Base-by-base conservation (phyloP, 2,113 vertebrate genomes). In the Oryctolagus cuniculus region DNA sequence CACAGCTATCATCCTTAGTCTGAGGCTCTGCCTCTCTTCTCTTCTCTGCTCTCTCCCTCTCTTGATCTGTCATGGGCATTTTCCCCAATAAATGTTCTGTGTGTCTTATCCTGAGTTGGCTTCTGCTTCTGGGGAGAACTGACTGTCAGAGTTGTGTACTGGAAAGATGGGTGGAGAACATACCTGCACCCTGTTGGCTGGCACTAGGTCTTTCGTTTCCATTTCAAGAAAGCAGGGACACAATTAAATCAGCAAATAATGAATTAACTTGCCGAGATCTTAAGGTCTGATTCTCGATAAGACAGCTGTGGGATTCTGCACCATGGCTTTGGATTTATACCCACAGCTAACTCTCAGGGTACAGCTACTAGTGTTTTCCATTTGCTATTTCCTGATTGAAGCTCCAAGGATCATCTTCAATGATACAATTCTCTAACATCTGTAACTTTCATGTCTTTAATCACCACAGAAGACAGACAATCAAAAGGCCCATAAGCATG, bases 401-500 rank as follows among this genome's bases (percentile, higher is more conserved):
- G 15, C 44, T 38, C 55, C 91, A 87, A 90, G 27, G n/a, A 67
- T 2, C 15, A 66, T 89, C 49, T 77, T 86, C 10, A 78, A 24
- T 51, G 24, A 77, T 27, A 38, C 22, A 19, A 6, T 79, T 81
- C 69, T 94, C 12, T 87, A 89, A 80, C 53, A 29, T 1, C 67
- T 86, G 5, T 2, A 70, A 53, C 2, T 67, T 87, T 94, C 36
- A 44, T 77, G 63, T 64, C 61, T 87, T 88, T 91, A 75, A 25
- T 69, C 21, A 51, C 13, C 34, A 90, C 29, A 87, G 55, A 69
- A 69, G 17, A 53, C 19, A 58, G 61, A 55, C 81, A 31, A 67
- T 38, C 85, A 93, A 93, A 51, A 9, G 85, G 87, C 83, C 91
- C 29, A 31, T 72, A 75, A 91, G 34, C 5, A 78, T n/a, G 51